phyloP scores from a whole-genome alignment of 2,888 invertebrate species.

The Acleris emargana region DNA sequence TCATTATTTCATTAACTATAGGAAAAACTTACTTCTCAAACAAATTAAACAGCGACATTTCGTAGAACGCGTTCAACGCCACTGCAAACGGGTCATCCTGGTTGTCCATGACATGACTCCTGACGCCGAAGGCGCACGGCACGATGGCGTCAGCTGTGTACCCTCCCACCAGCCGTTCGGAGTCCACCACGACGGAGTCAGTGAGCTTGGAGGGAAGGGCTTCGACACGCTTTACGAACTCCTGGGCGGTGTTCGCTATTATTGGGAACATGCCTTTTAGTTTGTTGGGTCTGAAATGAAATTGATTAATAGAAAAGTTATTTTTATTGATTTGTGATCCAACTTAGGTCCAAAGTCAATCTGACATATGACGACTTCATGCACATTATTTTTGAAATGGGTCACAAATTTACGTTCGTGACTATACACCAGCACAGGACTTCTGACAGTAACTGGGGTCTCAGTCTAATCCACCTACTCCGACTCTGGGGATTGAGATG shows the following conservation, averaged over 20 bases:
- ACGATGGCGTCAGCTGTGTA: conserved; percentile 79
- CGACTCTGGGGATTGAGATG: too few species aligned
- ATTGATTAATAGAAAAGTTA: background rate
- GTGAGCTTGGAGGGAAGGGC: conserved; percentile 47
- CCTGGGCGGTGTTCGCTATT: conserved; percentile 69
- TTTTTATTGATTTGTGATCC: too few species aligned
- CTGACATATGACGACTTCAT: too few species aligned
- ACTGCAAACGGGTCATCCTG: conserved; percentile 73
- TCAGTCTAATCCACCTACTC: too few species aligned
- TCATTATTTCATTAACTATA: too few species aligned
- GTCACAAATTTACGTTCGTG: too few species aligned
- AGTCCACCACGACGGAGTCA: conserved; percentile 53
- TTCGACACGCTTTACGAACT: conserved; percentile 61
- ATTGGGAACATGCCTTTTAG: conserved; percentile 74
- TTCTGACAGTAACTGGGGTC: too few species aligned
- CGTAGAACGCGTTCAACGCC: conserved; percentile 75
- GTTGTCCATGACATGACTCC: conserved; percentile 74
- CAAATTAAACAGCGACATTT: conserved; percentile 68
- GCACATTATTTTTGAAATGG: too few species aligned
- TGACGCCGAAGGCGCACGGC: conserved; percentile 76
- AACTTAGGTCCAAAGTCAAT: too few species aligned
- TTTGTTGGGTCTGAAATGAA: conserved; percentile 72
- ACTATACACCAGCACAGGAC: too few species aligned
- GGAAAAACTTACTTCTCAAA: conserved; percentile 71
- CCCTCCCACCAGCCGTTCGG: conserved; percentile 71